phyloP scores from a whole-genome alignment of 1,140 invertebrate genomes.

The Dendrolimus punctatus region DNA sequence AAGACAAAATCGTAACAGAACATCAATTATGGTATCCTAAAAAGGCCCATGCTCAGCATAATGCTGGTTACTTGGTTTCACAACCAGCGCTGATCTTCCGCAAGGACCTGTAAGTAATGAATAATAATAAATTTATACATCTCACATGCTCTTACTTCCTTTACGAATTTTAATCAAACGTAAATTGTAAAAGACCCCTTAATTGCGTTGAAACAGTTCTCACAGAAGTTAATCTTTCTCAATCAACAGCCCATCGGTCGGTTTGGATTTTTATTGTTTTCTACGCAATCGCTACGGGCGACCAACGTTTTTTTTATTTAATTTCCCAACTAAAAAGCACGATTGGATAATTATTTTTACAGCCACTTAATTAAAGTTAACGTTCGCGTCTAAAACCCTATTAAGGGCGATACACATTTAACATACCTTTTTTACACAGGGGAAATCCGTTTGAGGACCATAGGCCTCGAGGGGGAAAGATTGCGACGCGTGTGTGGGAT shows the following conservation, averaged over 20 bases:
- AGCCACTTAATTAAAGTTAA: slow-evolving; percentile 58
- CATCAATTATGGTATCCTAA: too few species aligned
- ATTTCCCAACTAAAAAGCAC: slow-evolving; percentile 28
- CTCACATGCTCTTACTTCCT: too few species aligned
- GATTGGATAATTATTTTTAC: slow-evolving; percentile 61
- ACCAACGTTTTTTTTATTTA: slow-evolving; percentile 23
- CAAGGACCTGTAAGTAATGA: too few species aligned
- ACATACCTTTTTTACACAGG: too few species aligned
- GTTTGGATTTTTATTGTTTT: slow-evolving; percentile 66
- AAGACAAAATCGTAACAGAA: too few species aligned
- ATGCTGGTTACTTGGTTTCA: too few species aligned
- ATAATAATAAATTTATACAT: too few species aligned
- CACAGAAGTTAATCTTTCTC: slow-evolving; percentile 64
- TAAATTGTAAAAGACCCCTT: slow-evolving; percentile 39
- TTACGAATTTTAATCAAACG: slow-evolving; percentile 11
- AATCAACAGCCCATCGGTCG: slow-evolving; percentile 56
- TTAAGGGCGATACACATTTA: slow-evolving; percentile 11
- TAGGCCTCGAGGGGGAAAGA: too few species aligned
- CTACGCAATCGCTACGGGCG: slow-evolving; percentile 48
- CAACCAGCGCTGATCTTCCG: too few species aligned
- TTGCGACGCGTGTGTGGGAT: too few species aligned
- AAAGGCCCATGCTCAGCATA: too few species aligned
- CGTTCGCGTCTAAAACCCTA: slow-evolving; percentile 36
- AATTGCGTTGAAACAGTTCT: slow-evolving; percentile 43
- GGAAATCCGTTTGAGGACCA: too few species aligned